Conservation (phyloP, 92 coral and sea anemone genomes). For the Phenganax stokvisi region DNA sequence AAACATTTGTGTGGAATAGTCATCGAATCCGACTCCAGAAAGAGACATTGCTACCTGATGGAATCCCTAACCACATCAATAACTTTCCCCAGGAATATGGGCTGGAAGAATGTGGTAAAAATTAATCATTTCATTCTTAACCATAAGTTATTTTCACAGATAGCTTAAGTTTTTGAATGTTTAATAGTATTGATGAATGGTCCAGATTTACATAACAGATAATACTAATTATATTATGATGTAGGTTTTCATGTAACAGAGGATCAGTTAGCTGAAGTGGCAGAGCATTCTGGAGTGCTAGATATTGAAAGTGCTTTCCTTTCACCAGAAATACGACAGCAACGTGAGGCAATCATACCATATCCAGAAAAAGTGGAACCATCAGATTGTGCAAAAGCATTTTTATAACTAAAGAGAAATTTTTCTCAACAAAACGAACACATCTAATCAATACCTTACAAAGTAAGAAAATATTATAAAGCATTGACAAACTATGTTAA, state of each 20-base stretch:
- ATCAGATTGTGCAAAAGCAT: constrained; percentile 20
- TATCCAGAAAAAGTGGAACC: constrained; percentile 16
- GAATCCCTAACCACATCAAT: constrained; percentile 20
- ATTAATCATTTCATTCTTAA: background rate
- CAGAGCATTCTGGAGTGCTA: constrained; percentile 12
- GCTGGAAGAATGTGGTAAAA: constrained; percentile 29
- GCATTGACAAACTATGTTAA: background rate
- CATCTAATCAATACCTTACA: background rate
- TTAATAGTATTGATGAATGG: constrained; percentile 1
- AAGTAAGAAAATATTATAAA: background rate
- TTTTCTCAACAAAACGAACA: background rate
- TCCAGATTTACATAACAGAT: background rate
- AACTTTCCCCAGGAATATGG: constrained; percentile 23
- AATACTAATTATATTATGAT: background rate
- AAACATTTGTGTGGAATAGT: constrained; percentile 12
- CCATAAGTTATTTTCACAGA: background rate
- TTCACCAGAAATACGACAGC: background rate
- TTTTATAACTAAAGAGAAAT: constrained; percentile 3
- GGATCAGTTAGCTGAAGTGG: constrained; percentile 25
- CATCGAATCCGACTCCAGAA: constrained; percentile 15
- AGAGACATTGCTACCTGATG: constrained; percentile 27
- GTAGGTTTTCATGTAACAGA: constrained; percentile 25
- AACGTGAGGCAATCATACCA: constrained; percentile 20
- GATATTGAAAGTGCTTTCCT: constrained; percentile 14
- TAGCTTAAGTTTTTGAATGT: background rate